A percentile compares a stretch with the other conserved stretches of the same genome.
Evolutionary conservation across 2,797 vertebrate genomes (phyloP).

Genomic region (Lateolabrax maculatus): DNA sequence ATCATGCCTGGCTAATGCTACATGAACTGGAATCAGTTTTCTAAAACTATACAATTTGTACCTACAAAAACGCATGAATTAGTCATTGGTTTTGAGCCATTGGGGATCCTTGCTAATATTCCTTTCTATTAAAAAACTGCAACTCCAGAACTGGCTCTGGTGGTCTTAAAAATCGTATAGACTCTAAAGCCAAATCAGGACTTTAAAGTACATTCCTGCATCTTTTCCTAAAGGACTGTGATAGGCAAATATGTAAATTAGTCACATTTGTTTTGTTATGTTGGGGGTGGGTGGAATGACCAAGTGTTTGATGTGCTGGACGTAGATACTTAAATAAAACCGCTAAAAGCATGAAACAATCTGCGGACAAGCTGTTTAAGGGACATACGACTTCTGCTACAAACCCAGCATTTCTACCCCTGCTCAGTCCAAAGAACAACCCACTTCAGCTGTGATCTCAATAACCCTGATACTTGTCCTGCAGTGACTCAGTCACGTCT

Average conservation of each 20-base stretch:
- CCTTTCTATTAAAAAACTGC: neutral
- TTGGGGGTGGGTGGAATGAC: neutral
- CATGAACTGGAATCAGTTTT: neutral
- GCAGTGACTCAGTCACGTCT: conserved; percentile 27
- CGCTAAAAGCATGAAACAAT: neutral
- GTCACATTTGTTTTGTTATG: neutral
- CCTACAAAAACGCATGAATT: neutral
- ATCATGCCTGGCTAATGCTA: neutral
- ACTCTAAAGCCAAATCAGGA: too few relatives aligned
- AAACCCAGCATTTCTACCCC: too few relatives aligned
- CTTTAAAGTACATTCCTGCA: neutral
- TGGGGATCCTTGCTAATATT: neutral
- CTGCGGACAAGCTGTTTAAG: neutral
- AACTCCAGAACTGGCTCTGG: neutral
- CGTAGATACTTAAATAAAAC: neutral
- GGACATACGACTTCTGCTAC: too few relatives aligned
- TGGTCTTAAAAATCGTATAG: too few relatives aligned
- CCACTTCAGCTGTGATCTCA: conserved; percentile 33
- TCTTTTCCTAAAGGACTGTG: neutral
- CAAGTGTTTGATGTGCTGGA: neutral
- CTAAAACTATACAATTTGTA: too few relatives aligned
- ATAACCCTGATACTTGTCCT: conserved; percentile 45
- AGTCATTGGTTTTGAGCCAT: neutral
- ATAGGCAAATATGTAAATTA: neutral
- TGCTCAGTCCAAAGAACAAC: neutral